Percentiles rank a stretch among this genome's conserved stretches.
These are phyloP conservation scores for Paratilapia polleni DNA, from an alignment of 2,113 vertebrate genomes.

Conservation along the genomic window DNA sequence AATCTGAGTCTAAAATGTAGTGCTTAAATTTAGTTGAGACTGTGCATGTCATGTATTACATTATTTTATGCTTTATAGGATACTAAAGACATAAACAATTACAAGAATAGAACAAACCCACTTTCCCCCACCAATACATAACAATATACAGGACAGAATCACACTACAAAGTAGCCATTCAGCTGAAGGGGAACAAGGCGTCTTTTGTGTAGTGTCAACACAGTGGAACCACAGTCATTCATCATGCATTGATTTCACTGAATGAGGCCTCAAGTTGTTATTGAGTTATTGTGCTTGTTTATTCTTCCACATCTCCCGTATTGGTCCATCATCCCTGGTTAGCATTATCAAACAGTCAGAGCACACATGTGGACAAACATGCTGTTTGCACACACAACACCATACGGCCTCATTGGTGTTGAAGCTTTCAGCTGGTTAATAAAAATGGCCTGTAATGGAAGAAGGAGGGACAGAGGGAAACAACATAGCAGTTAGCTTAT, in stretches of 20 bases:
- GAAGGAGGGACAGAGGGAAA: neutral
- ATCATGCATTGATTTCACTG: constrained; percentile 50
- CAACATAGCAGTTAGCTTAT: constrained; percentile 40
- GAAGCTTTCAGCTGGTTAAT: constrained; percentile 3
- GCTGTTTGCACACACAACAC: neutral
- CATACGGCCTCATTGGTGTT: neutral
- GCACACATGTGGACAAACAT: constrained; percentile 1
- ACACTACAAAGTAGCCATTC: constrained; percentile 26
- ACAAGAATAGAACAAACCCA: neutral
- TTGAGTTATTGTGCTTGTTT: constrained; percentile 47
- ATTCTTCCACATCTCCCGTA: constrained; percentile 26
- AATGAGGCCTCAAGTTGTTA: constrained; percentile 41
- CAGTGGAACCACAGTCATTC: constrained; percentile 38
- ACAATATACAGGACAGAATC: constrained; percentile 19
- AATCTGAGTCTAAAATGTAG: neutral
- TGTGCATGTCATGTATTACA: neutral
- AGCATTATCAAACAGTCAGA: constrained; percentile 31
- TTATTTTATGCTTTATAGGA: neutral
- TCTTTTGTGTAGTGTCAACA: constrained; percentile 20
- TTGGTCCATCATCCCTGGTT: constrained; percentile 31
- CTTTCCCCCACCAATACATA: neutral
- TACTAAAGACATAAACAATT: neutral
- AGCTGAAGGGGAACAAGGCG: constrained; percentile 23
- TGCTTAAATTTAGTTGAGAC: neutral
- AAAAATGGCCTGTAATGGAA: constrained; percentile 44